Conservation (phyloP, 35 echinoderm and acorn worm species). For the Strongylocentrotus purpuratus region DNA sequence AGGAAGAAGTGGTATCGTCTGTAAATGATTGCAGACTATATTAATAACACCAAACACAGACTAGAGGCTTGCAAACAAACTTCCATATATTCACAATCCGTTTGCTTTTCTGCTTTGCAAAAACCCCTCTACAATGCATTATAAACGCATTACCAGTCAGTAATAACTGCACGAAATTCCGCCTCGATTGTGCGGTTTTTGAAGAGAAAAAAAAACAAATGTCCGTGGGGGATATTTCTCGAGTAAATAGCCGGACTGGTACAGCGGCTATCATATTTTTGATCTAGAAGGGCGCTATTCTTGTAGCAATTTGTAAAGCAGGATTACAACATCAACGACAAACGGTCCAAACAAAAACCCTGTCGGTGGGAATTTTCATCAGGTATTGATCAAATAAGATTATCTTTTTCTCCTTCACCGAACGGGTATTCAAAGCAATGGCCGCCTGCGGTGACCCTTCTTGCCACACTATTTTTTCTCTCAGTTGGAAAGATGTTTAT, state of each 20-base stretch:
- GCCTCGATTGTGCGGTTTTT: neutral
- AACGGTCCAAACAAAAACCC: neutral
- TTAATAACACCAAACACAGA: neutral
- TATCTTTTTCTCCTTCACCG: neutral
- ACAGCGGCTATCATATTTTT: slow-evolving; percentile 24
- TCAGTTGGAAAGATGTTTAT: neutral
- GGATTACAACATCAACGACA: slow-evolving; percentile 23
- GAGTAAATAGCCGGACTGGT: neutral
- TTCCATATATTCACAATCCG: neutral
- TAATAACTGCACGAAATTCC: slow-evolving; percentile 2
- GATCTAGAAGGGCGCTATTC: slow-evolving; percentile 24
- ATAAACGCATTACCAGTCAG: neutral
- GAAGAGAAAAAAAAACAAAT: neutral
- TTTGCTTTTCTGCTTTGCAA: neutral
- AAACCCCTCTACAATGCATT: neutral
- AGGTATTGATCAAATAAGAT: slow-evolving; percentile 12
- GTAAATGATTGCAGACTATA: neutral
- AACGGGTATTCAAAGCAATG: neutral
- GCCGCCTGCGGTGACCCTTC: neutral
- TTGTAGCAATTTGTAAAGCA: slow-evolving; percentile 22
- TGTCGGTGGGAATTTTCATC: slow-evolving; percentile 1
- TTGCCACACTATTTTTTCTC: neutral
- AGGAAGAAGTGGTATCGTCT: neutral
- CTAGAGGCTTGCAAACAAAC: neutral
- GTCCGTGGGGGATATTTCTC: neutral